phyloP scores from a whole-genome alignment of 2,888 invertebrate genomes.

The Hemaris fuciformis region DNA sequence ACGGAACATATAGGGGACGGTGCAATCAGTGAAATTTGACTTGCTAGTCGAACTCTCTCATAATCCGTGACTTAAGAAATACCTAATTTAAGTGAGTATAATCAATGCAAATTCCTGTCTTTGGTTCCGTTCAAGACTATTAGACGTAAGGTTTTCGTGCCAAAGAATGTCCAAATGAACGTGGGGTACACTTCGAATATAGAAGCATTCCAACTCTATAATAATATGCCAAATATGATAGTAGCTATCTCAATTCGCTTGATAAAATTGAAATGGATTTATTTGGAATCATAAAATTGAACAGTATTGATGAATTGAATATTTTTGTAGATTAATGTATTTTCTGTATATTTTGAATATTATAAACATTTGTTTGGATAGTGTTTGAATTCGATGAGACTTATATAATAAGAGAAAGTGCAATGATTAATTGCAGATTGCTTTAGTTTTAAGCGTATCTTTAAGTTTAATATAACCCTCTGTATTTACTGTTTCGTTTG shows the following conservation, averaged over 20 bases:
- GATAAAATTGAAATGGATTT: slow-evolving; percentile 20
- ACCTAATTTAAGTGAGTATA: slow-evolving; percentile 33
- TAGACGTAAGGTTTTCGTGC: slow-evolving; percentile 75
- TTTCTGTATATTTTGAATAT: slow-evolving; percentile 54
- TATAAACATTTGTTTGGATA: slow-evolving; percentile 18
- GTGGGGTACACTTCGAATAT: slow-evolving; percentile 60
- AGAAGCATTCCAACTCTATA: slow-evolving; percentile 65
- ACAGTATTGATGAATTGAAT: slow-evolving; percentile 49
- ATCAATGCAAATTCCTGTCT: slow-evolving; percentile 55
- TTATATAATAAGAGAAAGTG: slow-evolving; percentile 46
- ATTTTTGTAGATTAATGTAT: slow-evolving; percentile 30
- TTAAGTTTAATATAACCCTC: slow-evolving; percentile 32
- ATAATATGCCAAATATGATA: slow-evolving; percentile 68
- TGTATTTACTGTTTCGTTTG: slow-evolving; percentile 37
- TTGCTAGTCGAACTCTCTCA: slow-evolving; percentile 61
- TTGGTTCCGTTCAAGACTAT: slow-evolving; percentile 64
- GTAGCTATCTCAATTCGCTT: slow-evolving; percentile 32
- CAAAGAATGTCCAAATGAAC: slow-evolving; percentile 79
- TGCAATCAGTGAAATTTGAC: slow-evolving; percentile 54
- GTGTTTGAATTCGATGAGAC: slow-evolving; percentile 39
- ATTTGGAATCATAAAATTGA: slow-evolving; percentile 3
- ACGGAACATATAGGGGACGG: slow-evolving; percentile 33
- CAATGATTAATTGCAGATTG: slow-evolving; percentile 62
- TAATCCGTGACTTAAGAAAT: slow-evolving; percentile 45
- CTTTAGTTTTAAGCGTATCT: slow-evolving; percentile 47